Base-by-base conservation (phyloP, 2,113 vertebrate species). In the Hemibagrus wyckioides region DNA sequence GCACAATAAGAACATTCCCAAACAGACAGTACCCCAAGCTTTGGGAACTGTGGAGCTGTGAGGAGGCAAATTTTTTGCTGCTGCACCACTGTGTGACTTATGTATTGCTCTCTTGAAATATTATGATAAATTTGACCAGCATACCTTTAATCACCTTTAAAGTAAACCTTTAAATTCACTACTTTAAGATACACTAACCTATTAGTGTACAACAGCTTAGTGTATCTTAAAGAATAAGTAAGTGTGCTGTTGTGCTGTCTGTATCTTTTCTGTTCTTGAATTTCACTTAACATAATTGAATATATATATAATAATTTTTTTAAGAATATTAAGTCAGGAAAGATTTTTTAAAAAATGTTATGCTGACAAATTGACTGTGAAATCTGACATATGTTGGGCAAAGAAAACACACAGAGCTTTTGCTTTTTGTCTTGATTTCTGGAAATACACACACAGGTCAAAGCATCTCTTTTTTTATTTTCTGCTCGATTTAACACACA, bases 351-450 rank as follows among this genome's bases (percentile, higher is more conserved):
- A 48, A 75, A 75, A 75, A 71, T 23, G 7, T 23, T 71, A 19
- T 69, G 21, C 71, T 48, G 41, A 6, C 10, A 75, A 75, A 44
- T 48, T 23, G 11, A 75, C 25, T 21, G 50, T 56, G 28, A 79
- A 79, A 54, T 54, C 30, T 7, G 13, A 75, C 39, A 75, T 48
- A 30, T 59, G 28, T 75, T 57, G 39, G 67, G 36, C 36, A n/a
- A 44, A 77, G 28, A 10, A 63, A 63, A 76, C 83, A 48, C 41
- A 21, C 17, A 28, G 1, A 17, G 3, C 17, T 50, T 23, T 79
- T 52, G 44, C 28, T 19, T 77, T 85, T 36, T 41, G 59, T 61
- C 63, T 84, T 63, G 71, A 80, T 83, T 48, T 59, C 39, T 80
- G 33, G 63, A 86, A 48, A 76, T 50, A 41, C 71, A 23, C 39